A percentile compares a stretch with the other conserved stretches of the same genome.
Conservation (phyloP, 2,888 invertebrate species). For the Tiliacea citrago region DNA sequence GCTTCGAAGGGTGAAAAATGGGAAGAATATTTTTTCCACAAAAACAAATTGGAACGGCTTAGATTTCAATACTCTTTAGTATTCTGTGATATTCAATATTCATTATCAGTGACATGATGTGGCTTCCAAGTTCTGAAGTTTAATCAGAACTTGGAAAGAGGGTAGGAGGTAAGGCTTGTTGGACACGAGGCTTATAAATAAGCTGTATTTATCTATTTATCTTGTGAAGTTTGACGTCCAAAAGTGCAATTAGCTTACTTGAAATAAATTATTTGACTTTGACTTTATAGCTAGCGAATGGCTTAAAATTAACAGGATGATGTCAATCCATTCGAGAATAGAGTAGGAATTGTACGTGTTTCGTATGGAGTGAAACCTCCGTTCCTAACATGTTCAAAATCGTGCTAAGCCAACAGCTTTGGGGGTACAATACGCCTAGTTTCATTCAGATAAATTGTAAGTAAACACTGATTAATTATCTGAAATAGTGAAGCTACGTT, state of each 20-base stretch:
- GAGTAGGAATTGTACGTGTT: not conserved
- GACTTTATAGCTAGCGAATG: not conserved
- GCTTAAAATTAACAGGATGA: not conserved
- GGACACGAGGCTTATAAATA: not conserved
- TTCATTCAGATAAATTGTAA: not conserved
- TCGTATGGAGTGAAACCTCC: not conserved
- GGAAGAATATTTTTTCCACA: not conserved
- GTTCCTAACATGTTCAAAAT: not conserved
- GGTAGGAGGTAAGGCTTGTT: not conserved
- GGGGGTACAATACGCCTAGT: not conserved
- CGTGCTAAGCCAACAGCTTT: not conserved
- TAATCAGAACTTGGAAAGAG: not conserved
- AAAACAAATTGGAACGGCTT: slow-evolving; percentile 22
- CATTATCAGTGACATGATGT: not conserved
- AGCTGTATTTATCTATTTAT: too few relatives aligned
- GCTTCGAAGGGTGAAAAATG: slow-evolving; percentile 10
- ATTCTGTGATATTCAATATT: slow-evolving; percentile 24
- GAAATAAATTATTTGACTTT: too few relatives aligned
- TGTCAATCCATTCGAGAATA: too few relatives aligned
- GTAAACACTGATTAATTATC: too few relatives aligned
- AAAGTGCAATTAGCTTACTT: too few relatives aligned
- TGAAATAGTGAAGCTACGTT: too few relatives aligned
- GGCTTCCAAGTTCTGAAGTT: not conserved
- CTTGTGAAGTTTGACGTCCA: too few relatives aligned
- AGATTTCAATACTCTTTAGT: slow-evolving; percentile 41